Base-by-base conservation (phyloP, 2,113 vertebrate species). In the Bagarius yarrelli region DNA sequence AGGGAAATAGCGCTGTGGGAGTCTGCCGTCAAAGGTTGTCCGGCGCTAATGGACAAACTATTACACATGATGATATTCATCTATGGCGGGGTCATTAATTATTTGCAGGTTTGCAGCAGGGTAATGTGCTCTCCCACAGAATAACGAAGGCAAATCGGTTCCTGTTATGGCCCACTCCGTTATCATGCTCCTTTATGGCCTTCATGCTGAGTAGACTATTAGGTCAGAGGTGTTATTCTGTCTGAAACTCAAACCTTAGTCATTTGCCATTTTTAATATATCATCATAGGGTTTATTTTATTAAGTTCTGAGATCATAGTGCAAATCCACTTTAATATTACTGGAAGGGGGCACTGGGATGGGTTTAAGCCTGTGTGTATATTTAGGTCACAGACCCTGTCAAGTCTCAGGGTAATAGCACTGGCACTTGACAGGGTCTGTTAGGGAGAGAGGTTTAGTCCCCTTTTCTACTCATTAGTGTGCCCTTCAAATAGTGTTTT, bases 1-100 rank as follows among this genome's bases (percentile, higher is more conserved):
- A 73, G 84, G 88, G 89, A 85, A 90, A 87, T 61, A 57, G 67
- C 81, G 69, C 87, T 72, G 75, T 78, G 85, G 83, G 85, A 84
- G 84, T 82, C 81, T 53, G 50, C 52, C 67, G 27, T 81, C 50
- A 16, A 81, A 80, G 69, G 77, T 79, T 83, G 81, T 83, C 81
- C 73, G 36, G 77, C 32, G 36, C 52, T 82, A 84, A 82, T 80
- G 61, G 60, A 73, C 78, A 86, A 77, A 83, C 85, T 84, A 86
- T 80, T 83, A 76, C 71, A 64, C 70, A 19, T 76, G 80, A 81
- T 70, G 83, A 56, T 72, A 70, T 81, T 74, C 74, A 40, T 84
- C 23, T 79, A 78, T 19, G 44, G 55, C 50, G 30, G 75, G 83
- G 56, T 82, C 67, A 76, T 77, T 84, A 72, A 81, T 84, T 84